Evolutionary conservation across 2,888 invertebrate genomes (phyloP).

Genomic region (Euplexia lucipara): DNA sequence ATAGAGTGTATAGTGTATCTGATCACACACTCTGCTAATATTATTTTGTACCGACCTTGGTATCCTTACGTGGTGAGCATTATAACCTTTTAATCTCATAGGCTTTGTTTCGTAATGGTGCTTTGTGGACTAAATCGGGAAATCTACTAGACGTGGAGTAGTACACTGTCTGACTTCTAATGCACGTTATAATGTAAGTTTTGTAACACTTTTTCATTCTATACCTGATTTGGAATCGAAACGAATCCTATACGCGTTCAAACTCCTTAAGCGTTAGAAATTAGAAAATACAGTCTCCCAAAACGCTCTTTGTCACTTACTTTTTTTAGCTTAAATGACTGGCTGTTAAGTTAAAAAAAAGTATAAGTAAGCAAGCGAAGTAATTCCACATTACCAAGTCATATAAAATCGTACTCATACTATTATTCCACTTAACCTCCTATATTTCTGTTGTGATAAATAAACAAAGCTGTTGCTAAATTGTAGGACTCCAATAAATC

Average conservation of each 20-base stretch:
- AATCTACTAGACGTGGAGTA: slow-evolving; percentile 29
- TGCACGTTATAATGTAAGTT: neutral
- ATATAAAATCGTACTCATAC: too few species aligned
- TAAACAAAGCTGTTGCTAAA: neutral
- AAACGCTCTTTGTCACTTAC: too few species aligned
- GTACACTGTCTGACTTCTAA: slow-evolving; percentile 22
- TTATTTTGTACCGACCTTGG: slow-evolving; percentile 45
- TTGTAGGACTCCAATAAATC: neutral
- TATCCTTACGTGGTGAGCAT: slow-evolving; percentile 53
- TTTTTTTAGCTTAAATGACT: too few species aligned
- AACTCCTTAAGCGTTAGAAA: too few species aligned
- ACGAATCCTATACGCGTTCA: too few species aligned
- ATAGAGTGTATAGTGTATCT: slow-evolving; percentile 37
- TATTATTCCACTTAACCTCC: too few species aligned
- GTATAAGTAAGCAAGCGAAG: too few species aligned
- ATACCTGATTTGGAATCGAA: too few species aligned
- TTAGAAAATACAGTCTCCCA: too few species aligned
- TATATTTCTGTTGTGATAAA: neutral
- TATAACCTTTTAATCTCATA: slow-evolving; percentile 36
- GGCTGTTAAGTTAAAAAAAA: too few species aligned
- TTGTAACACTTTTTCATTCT: too few species aligned
- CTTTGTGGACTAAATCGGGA: slow-evolving; percentile 52
- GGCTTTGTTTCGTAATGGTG: slow-evolving; percentile 51
- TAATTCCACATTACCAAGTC: too few species aligned
- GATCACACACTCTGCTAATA: slow-evolving; percentile 26